These are phyloP conservation scores for Pemphredon lugubris DNA, from an alignment of 2,888 invertebrate genomes.

Conservation along the genomic window DNA sequence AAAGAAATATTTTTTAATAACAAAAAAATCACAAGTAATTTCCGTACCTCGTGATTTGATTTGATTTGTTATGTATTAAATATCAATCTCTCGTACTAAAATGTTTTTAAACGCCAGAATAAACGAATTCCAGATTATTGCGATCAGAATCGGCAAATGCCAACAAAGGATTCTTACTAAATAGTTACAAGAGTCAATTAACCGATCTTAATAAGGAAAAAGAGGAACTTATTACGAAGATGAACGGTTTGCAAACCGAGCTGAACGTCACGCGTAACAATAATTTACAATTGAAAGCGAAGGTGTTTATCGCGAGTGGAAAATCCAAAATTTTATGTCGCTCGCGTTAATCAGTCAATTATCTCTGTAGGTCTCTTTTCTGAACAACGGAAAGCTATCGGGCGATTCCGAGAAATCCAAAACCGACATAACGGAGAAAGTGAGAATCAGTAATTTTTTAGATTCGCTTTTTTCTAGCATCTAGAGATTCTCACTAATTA, in stretches of 20 bases:
- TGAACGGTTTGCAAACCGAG: slow-evolving; percentile 60
- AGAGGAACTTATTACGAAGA: slow-evolving; percentile 41
- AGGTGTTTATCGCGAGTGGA: slow-evolving; percentile 31
- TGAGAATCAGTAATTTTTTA: too few relatives aligned
- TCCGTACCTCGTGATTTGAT: too few relatives aligned
- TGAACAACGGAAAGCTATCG: slow-evolving; percentile 55
- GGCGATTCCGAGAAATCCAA: slow-evolving; percentile 27
- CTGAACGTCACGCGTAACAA: slow-evolving; percentile 46
- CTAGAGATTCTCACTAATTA: too few relatives aligned
- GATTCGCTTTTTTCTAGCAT: too few relatives aligned
- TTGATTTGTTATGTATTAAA: not conserved
- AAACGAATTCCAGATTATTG: slow-evolving; percentile 55
- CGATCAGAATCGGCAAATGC: slow-evolving; percentile 66
- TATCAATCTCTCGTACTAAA: not conserved
- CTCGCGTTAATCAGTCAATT: too few relatives aligned
- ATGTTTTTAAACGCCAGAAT: too few relatives aligned
- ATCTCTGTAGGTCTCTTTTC: slow-evolving; percentile 44
- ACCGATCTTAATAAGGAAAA: slow-evolving; percentile 61
- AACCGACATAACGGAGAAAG: slow-evolving; percentile 19
- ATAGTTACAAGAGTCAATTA: slow-evolving; percentile 66
- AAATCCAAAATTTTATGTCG: not conserved
- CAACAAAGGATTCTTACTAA: slow-evolving; percentile 66
- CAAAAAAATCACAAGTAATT: too few relatives aligned
- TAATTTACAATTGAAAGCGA: slow-evolving; percentile 65
- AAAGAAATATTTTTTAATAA: too few relatives aligned